Percentiles rank a stretch among this genome's conserved stretches.
These are phyloP conservation scores for Agriopis aurantiaria DNA, from an alignment of 2,888 invertebrate species.

Conservation along the genomic window DNA sequence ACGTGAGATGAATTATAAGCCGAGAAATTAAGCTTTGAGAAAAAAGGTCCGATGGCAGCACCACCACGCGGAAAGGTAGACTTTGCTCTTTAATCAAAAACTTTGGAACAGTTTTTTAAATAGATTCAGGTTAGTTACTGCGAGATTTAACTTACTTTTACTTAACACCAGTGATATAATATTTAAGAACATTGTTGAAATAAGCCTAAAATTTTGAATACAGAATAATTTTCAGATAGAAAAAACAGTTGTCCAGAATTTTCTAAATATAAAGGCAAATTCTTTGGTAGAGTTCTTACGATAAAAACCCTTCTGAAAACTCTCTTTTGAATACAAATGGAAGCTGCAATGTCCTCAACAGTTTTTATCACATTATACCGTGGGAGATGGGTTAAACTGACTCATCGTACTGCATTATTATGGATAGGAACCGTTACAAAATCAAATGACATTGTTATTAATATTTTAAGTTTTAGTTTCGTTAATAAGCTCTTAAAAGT, in stretches of 20 bases:
- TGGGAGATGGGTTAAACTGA: conserved; percentile 40
- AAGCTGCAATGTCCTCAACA: conserved; percentile 44
- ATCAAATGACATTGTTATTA: conserved; percentile 49
- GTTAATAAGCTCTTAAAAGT: too few relatives aligned
- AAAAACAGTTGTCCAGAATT: background rate
- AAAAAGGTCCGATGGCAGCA: conserved; percentile 26
- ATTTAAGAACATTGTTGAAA: background rate
- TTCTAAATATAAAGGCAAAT: conserved; percentile 15
- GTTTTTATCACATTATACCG: conserved; percentile 58
- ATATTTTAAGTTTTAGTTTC: conserved; percentile 34
- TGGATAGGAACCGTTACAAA: conserved; percentile 46
- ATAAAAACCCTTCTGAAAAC: conserved; percentile 60
- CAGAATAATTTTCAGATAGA: background rate
- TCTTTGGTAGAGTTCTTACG: conserved; percentile 43
- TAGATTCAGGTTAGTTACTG: too few relatives aligned
- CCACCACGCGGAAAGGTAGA: conserved; percentile 20
- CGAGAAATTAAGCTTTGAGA: conserved; percentile 61
- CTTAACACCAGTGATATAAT: background rate
- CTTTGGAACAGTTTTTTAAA: conserved; percentile 17
- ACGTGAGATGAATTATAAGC: conserved; percentile 79
- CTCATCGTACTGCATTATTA: conserved; percentile 49
- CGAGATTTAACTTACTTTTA: background rate
- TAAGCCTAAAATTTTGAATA: background rate
- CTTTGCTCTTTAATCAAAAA: conserved; percentile 30
- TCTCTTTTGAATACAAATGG: conserved; percentile 65